Base-by-base conservation (phyloP, 1,140 invertebrate species). In the Aphis craccivora region DNA sequence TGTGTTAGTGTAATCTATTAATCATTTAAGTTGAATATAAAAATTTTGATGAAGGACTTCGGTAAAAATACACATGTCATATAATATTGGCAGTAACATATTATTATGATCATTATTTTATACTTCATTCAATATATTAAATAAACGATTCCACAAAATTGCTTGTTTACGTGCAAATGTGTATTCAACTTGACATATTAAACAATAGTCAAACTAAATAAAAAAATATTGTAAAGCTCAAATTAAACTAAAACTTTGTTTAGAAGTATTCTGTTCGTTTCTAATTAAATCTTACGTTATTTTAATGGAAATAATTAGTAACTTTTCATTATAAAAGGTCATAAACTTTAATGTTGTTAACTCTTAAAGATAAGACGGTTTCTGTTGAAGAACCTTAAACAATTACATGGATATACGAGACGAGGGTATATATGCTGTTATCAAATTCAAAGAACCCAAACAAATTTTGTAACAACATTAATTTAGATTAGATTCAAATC, bases 241-340 rank as follows among this genome's bases (percentile, higher is more conserved):
- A 87, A 48, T 87, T 87, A 48, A 89, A 53, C 48, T 9, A 53
- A 55, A 89, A 55, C 48, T 55, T 89, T 89, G 48, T 89, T 53
- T 89, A 22, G n/a, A 89, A 53, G 53, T 60, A 43, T 90, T 43
- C 40, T n/a, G 51, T 55, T 90, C n/a, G 37, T 60, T 76, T 90
- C 51, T 90, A 90, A 90, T 90, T 90, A 90, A 90, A 90, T 90
- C 89, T 43, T 43, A 43, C 89, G 89, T 67, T 67, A 67, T 67
- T 90, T 90, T 40, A 67, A 60, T 67, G 53, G 55, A 90, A 90
- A 90, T 90, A 40, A 90, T 90, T 90, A 90, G 89, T 67, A 90
- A 40, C 55, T 90, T 90, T 90, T 90, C 89, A 90, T 43, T 40
- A 40, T 60, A 20, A 90, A 90, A 90, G 89, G 55, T 67, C 53